Evolutionary conservation across 2,888 invertebrate species (phyloP), one percentile per base, ranked within the genome.

Genomic region (Osmoderma eremita): DNA sequence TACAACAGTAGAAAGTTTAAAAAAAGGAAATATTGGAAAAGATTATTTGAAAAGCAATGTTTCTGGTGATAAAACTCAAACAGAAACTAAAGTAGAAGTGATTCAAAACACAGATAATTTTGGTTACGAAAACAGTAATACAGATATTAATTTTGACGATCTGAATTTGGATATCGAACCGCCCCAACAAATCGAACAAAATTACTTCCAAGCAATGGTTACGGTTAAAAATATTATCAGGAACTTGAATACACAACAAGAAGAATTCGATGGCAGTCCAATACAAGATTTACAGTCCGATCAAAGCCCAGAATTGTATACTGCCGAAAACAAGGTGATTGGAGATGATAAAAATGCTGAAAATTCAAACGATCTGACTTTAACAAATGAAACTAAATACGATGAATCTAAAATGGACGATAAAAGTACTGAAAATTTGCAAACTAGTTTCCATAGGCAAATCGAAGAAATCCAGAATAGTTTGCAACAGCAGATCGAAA

Each of bases 381-480:
- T 5, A 5, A 24, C 1, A 30, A 10, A 3, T 30, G 30, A 30
- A 4, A 30, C 8, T 10, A 30, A 24, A 13, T 15, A 39, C 13
- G 22, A 13, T 12, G 42, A 58, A 10, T 39, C 12, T 17, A 10
- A 12, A 1, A 17, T 4, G 3, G 30, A n/a, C 3, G 18, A 30
- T 12, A 38, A 56, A 36, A 53, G 8, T 30, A 30, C 18, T 22
- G 30, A 41, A 18, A 1, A 22, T 10, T 17, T 17, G 6, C 42
- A 36, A 13, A 42, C 12, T 62, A 22, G 12, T 48, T 22, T 15
- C 15, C 22, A 5, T 45, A 45, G 48, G 12, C 20, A 48, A 17
- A 64, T 67, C 3, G 51, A 70, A 49, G 68, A 67, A 15, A 70
- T 68, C n/a, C 68, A 71, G 15, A 51, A 71, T 20, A 69, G 70